Base-by-base conservation (phyloP, 2,797 vertebrate genomes). In the Characodon lateralis region DNA sequence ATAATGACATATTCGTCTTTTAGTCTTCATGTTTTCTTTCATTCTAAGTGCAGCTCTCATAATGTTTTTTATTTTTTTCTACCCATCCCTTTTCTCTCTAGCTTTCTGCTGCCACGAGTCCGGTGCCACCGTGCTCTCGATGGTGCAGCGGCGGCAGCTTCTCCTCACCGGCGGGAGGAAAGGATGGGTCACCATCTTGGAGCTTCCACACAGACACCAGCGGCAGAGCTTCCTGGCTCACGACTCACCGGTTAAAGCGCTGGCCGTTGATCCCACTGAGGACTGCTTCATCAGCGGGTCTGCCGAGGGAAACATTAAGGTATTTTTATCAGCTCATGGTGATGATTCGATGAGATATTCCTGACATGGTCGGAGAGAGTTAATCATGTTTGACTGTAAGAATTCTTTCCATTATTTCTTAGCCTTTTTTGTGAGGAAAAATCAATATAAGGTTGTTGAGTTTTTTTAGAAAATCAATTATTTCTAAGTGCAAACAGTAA, bases 251-350 rank as follows among this genome's bases (percentile, higher is more conserved):
- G 93, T 99, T 78, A 99, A 99, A 94, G 98, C 98, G 0, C 94
- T 99, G 91, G 96, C 97, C 39, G 91, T 99, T 22, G 96, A 97
- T 88, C 92, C 96, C 73, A 96, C 96, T 0, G 98, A 99, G 89
- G 96, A 97, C 86, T 97, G 96, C 88, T 98, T 99, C 80, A 96
- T 99, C 91, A 99, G 98, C 56, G 98, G 98, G 81, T 99, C 98
- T 56, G 97, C 98, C 0, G 98, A 99, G 94, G 98, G 98, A 84
- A 99, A 96, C 93, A 97, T 99, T 83, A 99, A 98, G 98, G 98
- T 99, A 94, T 53, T 70, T 51, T 55, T 2, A 43, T 53, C 31
- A 65, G 3, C 39, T 75, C 26, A 20, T 10, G 63, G 24, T 22
- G 8, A 22, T 0, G 63, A 41, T 43, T 43, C 1, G 5, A 39